phyloP scores from a whole-genome alignment of 2,113 vertebrate genomes.

The Malurus alboscapulatus region DNA sequence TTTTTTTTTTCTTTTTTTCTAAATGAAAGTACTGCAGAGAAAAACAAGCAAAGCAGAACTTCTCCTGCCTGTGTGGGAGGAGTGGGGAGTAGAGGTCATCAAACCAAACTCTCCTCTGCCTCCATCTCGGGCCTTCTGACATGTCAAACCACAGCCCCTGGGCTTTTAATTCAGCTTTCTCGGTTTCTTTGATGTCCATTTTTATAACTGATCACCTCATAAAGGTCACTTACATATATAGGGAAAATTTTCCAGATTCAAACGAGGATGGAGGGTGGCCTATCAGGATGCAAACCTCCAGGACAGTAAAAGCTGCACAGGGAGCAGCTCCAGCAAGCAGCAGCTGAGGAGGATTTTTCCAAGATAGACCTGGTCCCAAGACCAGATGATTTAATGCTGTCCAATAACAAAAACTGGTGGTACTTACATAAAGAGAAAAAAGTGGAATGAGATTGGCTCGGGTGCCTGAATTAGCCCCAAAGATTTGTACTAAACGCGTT shows the following conservation, averaged over 20 bases:
- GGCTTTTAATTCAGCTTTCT: conserved; percentile 4
- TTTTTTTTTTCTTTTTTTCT: neutral
- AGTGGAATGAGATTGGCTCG: neutral
- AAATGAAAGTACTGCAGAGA: neutral
- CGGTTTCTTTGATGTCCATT: neutral
- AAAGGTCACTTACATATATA: neutral
- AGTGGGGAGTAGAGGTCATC: neutral
- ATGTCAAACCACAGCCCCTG: neutral
- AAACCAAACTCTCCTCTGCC: neutral
- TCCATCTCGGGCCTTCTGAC: neutral
- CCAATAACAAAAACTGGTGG: neutral
- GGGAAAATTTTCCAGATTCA: neutral
- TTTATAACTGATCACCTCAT: neutral
- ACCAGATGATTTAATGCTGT: neutral
- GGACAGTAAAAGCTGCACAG: neutral
- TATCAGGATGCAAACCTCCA: neutral
- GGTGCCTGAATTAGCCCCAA: conserved; percentile 10
- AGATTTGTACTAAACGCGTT: neutral
- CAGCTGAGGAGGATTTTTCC: neutral
- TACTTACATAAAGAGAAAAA: neutral
- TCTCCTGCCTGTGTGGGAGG: neutral
- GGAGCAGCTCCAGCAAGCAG: neutral
- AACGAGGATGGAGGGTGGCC: neutral
- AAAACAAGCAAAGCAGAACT: neutral
- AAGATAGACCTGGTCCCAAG: neutral